Percentiles rank a stretch among this genome's conserved stretches.
These are phyloP conservation scores for Coreoperca whiteheadi DNA, from an alignment of 2,113 vertebrate genomes.

Conservation along the genomic window DNA sequence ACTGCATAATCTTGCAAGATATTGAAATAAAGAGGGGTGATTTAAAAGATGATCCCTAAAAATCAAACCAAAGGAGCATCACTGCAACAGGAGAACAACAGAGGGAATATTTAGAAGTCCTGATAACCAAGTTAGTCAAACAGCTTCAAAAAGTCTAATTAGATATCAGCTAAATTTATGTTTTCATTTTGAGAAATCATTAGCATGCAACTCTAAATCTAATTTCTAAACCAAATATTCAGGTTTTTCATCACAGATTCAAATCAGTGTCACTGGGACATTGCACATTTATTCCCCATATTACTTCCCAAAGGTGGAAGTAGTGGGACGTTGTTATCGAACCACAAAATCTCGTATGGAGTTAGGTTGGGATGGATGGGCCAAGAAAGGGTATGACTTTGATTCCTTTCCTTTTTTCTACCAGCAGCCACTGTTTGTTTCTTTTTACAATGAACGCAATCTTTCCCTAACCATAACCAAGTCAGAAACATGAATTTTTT, in stretches of 20 bases:
- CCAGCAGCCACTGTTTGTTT: neutral
- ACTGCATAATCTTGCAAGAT: neutral
- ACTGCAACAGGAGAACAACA: neutral
- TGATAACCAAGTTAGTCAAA: conserved; percentile 22
- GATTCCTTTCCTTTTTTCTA: neutral
- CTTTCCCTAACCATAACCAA: neutral
- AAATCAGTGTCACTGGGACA: neutral
- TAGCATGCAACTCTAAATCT: neutral
- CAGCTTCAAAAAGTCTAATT: conserved; percentile 1
- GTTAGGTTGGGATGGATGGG: too few species aligned
- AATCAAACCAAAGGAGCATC: conserved; percentile 5
- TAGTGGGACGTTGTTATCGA: neutral
- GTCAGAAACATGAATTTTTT: too few species aligned
- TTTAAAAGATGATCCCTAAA: neutral
- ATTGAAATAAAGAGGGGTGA: neutral
- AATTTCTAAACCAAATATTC: neutral
- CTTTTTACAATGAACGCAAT: neutral
- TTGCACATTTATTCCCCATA: neutral
- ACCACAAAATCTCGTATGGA: neutral
- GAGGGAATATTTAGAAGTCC: conserved; percentile 15
- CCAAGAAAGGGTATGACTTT: neutral
- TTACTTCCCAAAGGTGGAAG: neutral
- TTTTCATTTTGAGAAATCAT: conserved; percentile 32
- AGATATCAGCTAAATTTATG: conserved; percentile 12
- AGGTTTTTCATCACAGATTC: neutral